These are phyloP conservation scores for Drosophila trapezifrons DNA, from an alignment of 1,140 invertebrate species.

Conservation along the genomic window DNA sequence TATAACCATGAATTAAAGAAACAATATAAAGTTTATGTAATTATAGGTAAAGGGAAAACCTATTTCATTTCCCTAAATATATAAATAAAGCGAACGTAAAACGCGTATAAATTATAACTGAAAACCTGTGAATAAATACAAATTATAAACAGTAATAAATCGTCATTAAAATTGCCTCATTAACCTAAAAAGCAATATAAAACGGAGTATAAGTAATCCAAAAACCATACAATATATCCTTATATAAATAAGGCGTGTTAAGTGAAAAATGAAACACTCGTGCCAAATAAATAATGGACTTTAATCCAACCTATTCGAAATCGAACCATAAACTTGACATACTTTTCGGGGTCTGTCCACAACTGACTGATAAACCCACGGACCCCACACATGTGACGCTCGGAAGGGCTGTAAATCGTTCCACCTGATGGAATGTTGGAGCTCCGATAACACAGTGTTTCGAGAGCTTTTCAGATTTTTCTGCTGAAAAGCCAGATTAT, in stretches of 20 bases:
- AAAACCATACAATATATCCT: background rate
- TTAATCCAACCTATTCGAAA: slow-evolving; percentile 14
- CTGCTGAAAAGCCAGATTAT: background rate
- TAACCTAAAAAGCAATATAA: background rate
- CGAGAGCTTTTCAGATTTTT: slow-evolving; percentile 15
- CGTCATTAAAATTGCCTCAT: background rate
- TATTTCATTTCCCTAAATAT: too few relatives aligned
- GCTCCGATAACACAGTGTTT: slow-evolving; percentile 6
- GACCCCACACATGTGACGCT: background rate
- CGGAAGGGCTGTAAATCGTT: slow-evolving; percentile 13
- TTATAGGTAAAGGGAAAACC: background rate
- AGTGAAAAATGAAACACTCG: background rate
- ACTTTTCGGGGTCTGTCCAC: slow-evolving; percentile 16
- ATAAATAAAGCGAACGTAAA: background rate
- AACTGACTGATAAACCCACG: slow-evolving; percentile 9
- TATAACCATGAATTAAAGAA: background rate
- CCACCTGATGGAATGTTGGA: background rate
- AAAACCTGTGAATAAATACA: background rate
- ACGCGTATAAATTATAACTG: background rate
- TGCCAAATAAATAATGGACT: slow-evolving; percentile 16
- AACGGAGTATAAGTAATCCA: background rate
- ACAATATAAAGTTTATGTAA: background rate
- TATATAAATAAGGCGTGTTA: background rate
- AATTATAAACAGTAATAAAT: too few relatives aligned
- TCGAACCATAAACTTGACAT: slow-evolving; percentile 11